Conservation (phyloP, 2,888 invertebrate species). For the Leucoma salicis region DNA sequence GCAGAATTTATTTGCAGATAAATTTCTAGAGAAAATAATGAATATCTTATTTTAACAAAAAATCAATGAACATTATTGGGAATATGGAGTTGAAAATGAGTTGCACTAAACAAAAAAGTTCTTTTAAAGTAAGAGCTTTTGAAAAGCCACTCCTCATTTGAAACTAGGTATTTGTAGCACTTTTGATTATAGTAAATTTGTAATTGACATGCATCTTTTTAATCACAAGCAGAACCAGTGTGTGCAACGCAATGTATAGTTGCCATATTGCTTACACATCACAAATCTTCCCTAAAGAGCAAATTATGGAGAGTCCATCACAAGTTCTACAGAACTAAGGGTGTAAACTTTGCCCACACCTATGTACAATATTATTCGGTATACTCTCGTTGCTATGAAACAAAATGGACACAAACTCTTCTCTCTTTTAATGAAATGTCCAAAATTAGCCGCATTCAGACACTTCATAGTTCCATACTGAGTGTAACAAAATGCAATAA, state of each 20-base stretch:
- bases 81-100: too few relatives aligned
- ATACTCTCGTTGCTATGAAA: slow-evolving; percentile 51
- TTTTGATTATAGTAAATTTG: slow-evolving; percentile 36
- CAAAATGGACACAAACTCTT: slow-evolving; percentile 48
- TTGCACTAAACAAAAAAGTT: too few relatives aligned
- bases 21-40: too few relatives aligned
- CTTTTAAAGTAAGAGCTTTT: too few relatives aligned
- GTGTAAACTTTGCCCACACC: slow-evolving; percentile 49
- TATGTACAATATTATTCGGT: slow-evolving; percentile 55
- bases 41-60: too few relatives aligned
- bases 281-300: slow-evolving; percentile 38
- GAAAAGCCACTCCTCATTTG: slow-evolving; percentile 29
- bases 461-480: slow-evolving; percentile 48
- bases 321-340: slow-evolving; percentile 42
- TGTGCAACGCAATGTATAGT: slow-evolving; percentile 12
- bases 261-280: slow-evolving; percentile 66
- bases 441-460: slow-evolving; percentile 40
- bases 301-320: slow-evolving; percentile 40
- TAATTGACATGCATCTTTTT: slow-evolving; percentile 64
- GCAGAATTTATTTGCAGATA: too few relatives aligned
- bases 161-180: slow-evolving; percentile 27
- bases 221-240: slow-evolving; percentile 30
- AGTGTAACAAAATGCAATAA: slow-evolving; percentile 79
- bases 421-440: slow-evolving; percentile 41
- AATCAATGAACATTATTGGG: too few relatives aligned